These are phyloP conservation scores for Lasiurus borealis DNA, from an alignment of 2,113 vertebrate genomes.

Conservation along the genomic window DNA sequence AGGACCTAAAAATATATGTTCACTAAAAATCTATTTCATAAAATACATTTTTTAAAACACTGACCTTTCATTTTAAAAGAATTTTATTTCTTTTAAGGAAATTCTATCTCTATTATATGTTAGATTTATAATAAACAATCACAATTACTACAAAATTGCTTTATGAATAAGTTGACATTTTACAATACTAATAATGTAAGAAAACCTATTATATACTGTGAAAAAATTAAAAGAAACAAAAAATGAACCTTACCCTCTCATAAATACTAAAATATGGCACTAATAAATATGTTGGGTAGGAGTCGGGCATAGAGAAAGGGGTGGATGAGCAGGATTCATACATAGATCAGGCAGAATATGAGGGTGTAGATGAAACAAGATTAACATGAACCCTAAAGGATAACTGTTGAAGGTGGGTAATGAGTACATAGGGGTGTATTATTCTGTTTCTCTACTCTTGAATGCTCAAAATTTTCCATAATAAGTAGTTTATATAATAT, in stretches of 20 bases:
- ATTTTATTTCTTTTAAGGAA: constrained; percentile 42
- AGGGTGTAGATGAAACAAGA: not conserved
- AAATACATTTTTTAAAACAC: not conserved
- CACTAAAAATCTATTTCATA: constrained; percentile 26
- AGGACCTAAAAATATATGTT: not conserved
- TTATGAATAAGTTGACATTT: constrained; percentile 14
- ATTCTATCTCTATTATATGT: not conserved
- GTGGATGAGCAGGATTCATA: not conserved
- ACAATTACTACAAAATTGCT: not conserved
- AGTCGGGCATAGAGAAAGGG: not conserved
- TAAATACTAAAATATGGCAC: constrained; percentile 41
- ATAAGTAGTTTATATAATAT: not conserved
- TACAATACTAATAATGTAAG: not conserved
- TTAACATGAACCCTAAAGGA: not conserved
- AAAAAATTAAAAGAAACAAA: constrained; percentile 24
- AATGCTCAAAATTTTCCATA: not conserved
- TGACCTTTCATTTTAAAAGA: constrained; percentile 35
- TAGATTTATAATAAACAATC: constrained; percentile 16
- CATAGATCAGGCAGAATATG: not conserved
- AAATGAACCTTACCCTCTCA: not conserved
- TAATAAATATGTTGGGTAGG: not conserved
- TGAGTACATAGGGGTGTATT: not conserved
- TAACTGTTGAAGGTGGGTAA: not conserved
- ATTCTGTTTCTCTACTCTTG: not conserved
- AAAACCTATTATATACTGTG: constrained; percentile 26